Percentiles rank a stretch among this genome's conserved stretches.
Evolutionary conservation across 1,140 invertebrate species (phyloP).

Genomic region (Drosophila pectinifera): DNA sequence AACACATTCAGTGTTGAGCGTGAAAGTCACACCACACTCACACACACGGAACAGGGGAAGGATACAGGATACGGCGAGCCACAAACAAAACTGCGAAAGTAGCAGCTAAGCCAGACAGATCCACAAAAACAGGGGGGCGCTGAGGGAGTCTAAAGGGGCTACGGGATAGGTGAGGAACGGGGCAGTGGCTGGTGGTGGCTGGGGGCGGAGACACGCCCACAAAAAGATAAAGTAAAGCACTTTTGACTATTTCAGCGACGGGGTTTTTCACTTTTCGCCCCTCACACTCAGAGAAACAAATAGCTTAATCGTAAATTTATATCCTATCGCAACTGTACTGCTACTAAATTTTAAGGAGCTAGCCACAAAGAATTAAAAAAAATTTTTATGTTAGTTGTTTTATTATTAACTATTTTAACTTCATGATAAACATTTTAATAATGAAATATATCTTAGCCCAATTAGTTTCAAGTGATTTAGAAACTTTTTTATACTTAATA

Average conservation of each 20-base stretch:
- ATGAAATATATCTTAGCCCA: no score
- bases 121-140: constrained; percentile 50
- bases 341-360: no score
- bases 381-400: no score
- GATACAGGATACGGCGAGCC: constrained; percentile 78
- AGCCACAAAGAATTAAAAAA: no score
- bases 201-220: constrained; percentile 52
- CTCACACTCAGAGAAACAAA: constrained; percentile 7
- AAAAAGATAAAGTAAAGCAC: constrained; percentile 78
- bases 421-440: no score
- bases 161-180: background rate
- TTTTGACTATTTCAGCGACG: constrained; percentile 80
- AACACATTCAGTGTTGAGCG: constrained; percentile 66
- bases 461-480: no score
- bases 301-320: no score
- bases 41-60: constrained; percentile 19
- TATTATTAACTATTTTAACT: no score
- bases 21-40: constrained; percentile 77
- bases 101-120: constrained; percentile 81
- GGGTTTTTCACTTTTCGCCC: constrained; percentile 42
- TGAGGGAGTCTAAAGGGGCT: background rate
- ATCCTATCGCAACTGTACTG: no score
- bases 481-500: no score
- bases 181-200: no score
- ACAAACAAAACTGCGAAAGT: constrained; percentile 82